phyloP scores from a whole-genome alignment of 2,888 invertebrate genomes.

The Drepana falcataria region DNA sequence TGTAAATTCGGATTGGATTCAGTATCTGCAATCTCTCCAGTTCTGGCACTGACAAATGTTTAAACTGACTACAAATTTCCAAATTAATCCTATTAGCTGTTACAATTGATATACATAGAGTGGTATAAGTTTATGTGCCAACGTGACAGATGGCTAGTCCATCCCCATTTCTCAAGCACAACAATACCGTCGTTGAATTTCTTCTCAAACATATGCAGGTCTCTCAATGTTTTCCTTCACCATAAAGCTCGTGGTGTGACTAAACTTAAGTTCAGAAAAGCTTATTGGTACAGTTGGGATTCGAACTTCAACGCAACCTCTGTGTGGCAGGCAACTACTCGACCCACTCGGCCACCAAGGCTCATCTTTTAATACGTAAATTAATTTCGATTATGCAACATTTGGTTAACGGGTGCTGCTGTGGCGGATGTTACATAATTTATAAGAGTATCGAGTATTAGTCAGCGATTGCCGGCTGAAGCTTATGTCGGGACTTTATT shows the following conservation, averaged over 20 bases:
- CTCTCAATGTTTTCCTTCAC: no score
- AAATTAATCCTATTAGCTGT: conserved; percentile 55
- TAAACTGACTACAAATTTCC: conserved; percentile 66
- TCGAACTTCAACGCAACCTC: no score
- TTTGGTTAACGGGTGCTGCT: conserved; percentile 40
- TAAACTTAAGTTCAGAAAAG: no score
- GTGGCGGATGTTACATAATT: conserved; percentile 68
- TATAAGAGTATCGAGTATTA: conserved; percentile 60
- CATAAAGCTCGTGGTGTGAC: no score
- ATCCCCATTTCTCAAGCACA: no score
- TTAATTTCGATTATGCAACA: conserved; percentile 40
- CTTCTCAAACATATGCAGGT: no score
- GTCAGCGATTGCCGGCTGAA: conserved; percentile 50
- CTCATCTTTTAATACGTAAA: conserved; percentile 31
- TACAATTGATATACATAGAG: conserved; percentile 23
- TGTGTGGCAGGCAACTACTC: no score
- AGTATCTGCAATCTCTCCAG: conserved; percentile 69
- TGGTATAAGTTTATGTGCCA: no score
- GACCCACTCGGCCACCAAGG: no score
- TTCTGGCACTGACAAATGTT: conserved; percentile 69
- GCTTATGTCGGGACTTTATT: conserved; percentile 63
- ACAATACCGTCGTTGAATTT: no score
- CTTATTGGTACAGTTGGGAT: no score
- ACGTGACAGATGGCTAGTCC: no score
- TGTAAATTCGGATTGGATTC: conserved; percentile 73